Conservation (phyloP, 2,888 invertebrate genomes). For the Neoitamus cyanurus region DNA sequence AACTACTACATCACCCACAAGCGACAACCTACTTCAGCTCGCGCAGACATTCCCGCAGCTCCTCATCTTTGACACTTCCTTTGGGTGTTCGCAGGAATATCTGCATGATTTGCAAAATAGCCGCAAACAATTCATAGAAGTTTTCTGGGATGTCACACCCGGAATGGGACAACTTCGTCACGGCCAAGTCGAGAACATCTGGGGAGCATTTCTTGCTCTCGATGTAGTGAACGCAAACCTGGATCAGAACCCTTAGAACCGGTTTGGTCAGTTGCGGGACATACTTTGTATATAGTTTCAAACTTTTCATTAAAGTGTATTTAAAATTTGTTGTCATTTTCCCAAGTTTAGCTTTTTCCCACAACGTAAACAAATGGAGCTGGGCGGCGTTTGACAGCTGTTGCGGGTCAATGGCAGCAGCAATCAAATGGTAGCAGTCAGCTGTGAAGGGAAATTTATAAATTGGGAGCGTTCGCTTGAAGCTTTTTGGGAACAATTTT, state of each 20-base stretch:
- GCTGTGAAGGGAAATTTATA: neutral
- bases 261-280: slow-evolving; percentile 64
- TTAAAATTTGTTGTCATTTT: slow-evolving; percentile 63
- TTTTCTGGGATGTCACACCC: slow-evolving; percentile 65
- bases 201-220: slow-evolving; percentile 65
- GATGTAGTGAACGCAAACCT: slow-evolving; percentile 66
- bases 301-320: slow-evolving; percentile 60
- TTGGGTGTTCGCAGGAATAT: slow-evolving; percentile 66
- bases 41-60: slow-evolving; percentile 67
- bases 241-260: slow-evolving; percentile 64
- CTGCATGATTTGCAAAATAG: slow-evolving; percentile 67
- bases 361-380: neutral
- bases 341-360: neutral
- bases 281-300: slow-evolving; percentile 62
- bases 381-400: neutral
- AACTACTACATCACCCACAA: neutral
- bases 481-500: neutral
- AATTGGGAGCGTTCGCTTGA: neutral
- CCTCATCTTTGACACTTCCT: slow-evolving; percentile 66
- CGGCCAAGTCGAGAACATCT: slow-evolving; percentile 64
- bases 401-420: neutral
- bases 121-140: slow-evolving; percentile 69
- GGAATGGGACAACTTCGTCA: slow-evolving; percentile 64
- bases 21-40: slow-evolving; percentile 65
- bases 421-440: neutral